phyloP scores from a whole-genome alignment of 1,140 invertebrate species.

The Ceratina australensis region DNA sequence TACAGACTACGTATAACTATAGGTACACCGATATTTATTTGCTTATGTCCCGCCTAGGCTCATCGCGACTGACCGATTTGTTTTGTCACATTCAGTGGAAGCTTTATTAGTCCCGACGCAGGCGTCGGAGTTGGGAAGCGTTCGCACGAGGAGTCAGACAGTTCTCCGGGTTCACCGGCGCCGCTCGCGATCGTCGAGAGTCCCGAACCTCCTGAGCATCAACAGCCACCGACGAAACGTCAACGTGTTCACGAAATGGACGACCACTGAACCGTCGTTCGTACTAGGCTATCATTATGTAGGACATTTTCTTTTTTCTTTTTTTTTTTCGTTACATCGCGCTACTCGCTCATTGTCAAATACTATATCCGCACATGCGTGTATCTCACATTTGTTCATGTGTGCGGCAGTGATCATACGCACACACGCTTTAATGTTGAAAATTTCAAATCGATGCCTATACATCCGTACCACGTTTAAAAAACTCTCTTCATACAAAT shows the following conservation, averaged over 20 bases:
- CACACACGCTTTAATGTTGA: slow-evolving; percentile 9
- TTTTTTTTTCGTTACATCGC: slow-evolving; percentile 60
- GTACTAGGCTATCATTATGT: slow-evolving; percentile 71
- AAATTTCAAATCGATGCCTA: slow-evolving; percentile 34
- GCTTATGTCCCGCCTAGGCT: not conserved
- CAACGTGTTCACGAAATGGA: slow-evolving; percentile 76
- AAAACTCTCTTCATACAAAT: slow-evolving; percentile 14
- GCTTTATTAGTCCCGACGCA: slow-evolving; percentile 76
- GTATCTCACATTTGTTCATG: slow-evolving; percentile 29
- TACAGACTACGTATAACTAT: slow-evolving; percentile 80
- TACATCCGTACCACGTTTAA: slow-evolving; percentile 30
- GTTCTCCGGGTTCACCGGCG: slow-evolving; percentile 76
- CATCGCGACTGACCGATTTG: not conserved
- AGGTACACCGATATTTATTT: slow-evolving; percentile 64
- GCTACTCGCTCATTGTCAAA: slow-evolving; percentile 67
- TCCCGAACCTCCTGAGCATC: slow-evolving; percentile 75
- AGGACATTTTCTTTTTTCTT: slow-evolving; percentile 69
- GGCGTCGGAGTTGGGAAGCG: slow-evolving; percentile 73
- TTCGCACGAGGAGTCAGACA: slow-evolving; percentile 75
- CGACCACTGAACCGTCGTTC: slow-evolving; percentile 73
- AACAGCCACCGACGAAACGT: slow-evolving; percentile 70
- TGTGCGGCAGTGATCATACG: slow-evolving; percentile 29
- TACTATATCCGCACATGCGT: slow-evolving; percentile 43
- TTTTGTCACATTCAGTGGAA: slow-evolving; percentile 66
- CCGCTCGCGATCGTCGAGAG: slow-evolving; percentile 78